Base-by-base conservation (phyloP, 2,888 invertebrate genomes). In the Hecatera dysodea region DNA sequence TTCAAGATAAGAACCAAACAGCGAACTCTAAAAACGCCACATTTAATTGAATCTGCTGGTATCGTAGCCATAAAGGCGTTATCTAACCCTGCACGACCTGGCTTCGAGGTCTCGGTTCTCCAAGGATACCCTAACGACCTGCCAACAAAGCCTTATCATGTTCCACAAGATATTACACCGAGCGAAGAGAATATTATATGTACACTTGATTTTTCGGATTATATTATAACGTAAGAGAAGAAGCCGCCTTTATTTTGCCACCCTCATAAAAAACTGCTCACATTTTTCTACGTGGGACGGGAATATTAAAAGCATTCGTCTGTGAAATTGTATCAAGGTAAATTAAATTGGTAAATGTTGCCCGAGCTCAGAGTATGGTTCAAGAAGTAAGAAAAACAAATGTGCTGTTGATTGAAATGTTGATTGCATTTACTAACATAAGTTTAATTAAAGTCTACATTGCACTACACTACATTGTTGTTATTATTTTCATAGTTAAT, bases 31-130 rank as follows among this genome's bases (percentile, higher is more conserved):
- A 74, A 81, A 72, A 44, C 59, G 33, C 39, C 36, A 59, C 65
- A 68, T 72, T 78, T 72, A 81, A 81, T 81, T 81, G 81, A 83
- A 81, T 83, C 75, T 52, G 42, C 65, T 73, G 44, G 42, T 81
- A 77, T 72, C 59, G 46, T 24, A 60, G 22, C 65, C 73, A 61
- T 81, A 83, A 77, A 81, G 42, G 50, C 70, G 46, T 73, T 81
- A 81, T 81, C 78, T 73, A 69, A 62, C 55, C 46, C 56, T 67
- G 67, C 65, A 70, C 62, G 64, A 70, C 29, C 61, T 72, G 55
- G 33, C 55, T 66, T n/a, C 62, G 61, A 64, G 52, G 57, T 56
- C 73, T 15, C 62, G n/a, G 39, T 53, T 81, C 83, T 83, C 81
- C 62, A 77, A 81, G 73, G 82, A 73, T 73, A 62, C 50, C 44